phyloP scores from a whole-genome alignment of 2,113 vertebrate genomes.

The Arothron firmamentum region DNA sequence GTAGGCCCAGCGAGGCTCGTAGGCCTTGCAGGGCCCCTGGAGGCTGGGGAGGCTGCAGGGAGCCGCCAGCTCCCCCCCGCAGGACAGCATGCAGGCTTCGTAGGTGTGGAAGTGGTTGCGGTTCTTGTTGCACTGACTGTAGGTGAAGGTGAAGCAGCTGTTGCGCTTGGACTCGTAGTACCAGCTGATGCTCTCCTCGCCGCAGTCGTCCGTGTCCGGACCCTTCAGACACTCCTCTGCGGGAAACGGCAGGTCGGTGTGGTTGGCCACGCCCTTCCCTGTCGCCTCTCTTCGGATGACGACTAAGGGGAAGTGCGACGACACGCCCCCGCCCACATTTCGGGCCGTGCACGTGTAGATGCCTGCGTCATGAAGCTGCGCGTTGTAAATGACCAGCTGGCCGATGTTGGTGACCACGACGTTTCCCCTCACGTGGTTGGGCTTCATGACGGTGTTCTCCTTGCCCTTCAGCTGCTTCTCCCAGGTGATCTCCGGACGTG shows the following conservation, averaged over 20 bases:
- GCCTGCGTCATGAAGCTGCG: conserved; percentile 85
- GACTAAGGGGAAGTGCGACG: conserved; percentile 84
- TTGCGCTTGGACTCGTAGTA: conserved; percentile 93
- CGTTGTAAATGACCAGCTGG: conserved; percentile 95
- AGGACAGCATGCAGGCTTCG: conserved; percentile 85
- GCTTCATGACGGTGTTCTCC: conserved; percentile 87
- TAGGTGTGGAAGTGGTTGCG: conserved; percentile 91
- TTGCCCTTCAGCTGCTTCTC: conserved; percentile 89
- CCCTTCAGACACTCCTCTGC: conserved; percentile 86
- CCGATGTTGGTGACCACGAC: conserved; percentile 95
- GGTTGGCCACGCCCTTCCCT: conserved; percentile 56
- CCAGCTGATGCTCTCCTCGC: conserved; percentile 91
- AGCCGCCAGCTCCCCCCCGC: conserved; percentile 84
- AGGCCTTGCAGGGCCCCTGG: conserved; percentile 93
- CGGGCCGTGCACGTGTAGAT: conserved; percentile 91
- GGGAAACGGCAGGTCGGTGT: conserved; percentile 80
- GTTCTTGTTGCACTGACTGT: conserved; percentile 90
- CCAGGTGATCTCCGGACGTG: conserved; percentile 91
- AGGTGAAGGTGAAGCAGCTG: conserved; percentile 94
- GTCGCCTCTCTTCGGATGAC: conserved; percentile 79
- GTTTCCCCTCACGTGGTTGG: conserved; percentile 88
- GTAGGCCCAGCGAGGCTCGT: conserved; percentile 92
- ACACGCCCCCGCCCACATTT: conserved; percentile 82
- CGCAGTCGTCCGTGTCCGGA: conserved; percentile 86
- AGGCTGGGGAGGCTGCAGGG: conserved; percentile 86